These are phyloP conservation scores for Ciconia nigra DNA, from an alignment of 2,797 vertebrate species.

Conservation along the genomic window DNA sequence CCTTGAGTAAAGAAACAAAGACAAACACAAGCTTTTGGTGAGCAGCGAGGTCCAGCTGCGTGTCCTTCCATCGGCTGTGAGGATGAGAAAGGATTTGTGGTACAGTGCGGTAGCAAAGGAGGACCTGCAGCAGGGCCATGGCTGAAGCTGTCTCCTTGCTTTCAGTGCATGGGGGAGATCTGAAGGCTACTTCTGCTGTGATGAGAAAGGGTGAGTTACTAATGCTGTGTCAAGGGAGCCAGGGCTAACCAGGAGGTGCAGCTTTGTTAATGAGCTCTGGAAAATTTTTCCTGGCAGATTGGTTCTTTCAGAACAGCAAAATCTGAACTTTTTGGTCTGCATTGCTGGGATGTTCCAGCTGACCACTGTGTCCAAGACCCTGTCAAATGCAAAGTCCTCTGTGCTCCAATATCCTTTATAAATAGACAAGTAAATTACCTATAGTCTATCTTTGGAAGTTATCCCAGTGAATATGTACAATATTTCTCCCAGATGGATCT, in stretches of 20 bases:
- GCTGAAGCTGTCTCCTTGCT: neutral
- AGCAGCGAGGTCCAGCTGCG: rapidly evolving
- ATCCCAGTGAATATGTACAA: neutral
- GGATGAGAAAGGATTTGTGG: neutral
- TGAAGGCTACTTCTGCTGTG: neutral
- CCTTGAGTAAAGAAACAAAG: neutral
- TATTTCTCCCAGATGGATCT: neutral
- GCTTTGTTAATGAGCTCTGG: neutral
- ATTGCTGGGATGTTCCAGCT: neutral
- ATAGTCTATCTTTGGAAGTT: neutral
- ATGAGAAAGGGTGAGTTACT: neutral
- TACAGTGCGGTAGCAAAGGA: neutral
- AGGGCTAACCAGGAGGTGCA: neutral
- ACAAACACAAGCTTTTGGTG: neutral
- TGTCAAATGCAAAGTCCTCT: neutral
- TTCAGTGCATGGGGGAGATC: neutral
- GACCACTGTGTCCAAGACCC: neutral
- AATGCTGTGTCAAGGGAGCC: neutral
- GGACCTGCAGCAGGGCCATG: neutral
- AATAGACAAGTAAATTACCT: neutral
- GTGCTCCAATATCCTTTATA: neutral
- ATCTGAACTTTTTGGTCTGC: neutral
- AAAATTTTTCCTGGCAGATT: neutral
- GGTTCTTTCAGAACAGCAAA: neutral
- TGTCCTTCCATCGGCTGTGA: rapidly evolving